Percentiles rank a stretch among this genome's conserved stretches.
Evolutionary conservation across 2,888 invertebrate species (phyloP).

Genomic region (Eupithecia vulgata): DNA sequence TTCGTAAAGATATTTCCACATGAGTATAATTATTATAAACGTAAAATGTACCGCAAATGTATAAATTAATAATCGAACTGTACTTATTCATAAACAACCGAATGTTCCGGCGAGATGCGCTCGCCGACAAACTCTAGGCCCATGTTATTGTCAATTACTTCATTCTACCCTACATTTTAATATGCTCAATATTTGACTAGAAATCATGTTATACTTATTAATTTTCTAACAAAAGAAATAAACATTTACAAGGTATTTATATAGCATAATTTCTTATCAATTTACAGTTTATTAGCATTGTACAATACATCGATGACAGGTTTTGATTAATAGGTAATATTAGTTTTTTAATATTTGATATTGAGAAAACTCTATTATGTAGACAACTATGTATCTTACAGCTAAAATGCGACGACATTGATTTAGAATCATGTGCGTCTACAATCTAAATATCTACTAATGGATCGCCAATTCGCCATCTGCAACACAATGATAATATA

Average conservation of each 20-base stretch:
- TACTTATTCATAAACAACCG: constrained; percentile 71
- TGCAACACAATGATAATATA: constrained; percentile 43
- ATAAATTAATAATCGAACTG: constrained; percentile 64
- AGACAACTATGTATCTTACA: constrained; percentile 55
- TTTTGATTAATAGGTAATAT: constrained; percentile 53
- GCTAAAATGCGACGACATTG: constrained; percentile 18
- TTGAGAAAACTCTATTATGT: constrained; percentile 60
- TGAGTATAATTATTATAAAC: constrained; percentile 67
- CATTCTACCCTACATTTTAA: constrained; percentile 79
- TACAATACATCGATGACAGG: constrained; percentile 80
- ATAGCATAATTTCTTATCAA: constrained; percentile 79
- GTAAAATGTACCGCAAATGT: constrained; percentile 59
- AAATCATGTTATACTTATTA: constrained; percentile 82
- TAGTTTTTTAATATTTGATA: constrained; percentile 53
- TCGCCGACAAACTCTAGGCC: constrained; percentile 66
- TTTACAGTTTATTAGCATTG: constrained; percentile 79
- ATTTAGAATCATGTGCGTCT: constrained; percentile 57
- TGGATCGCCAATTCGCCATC: constrained; percentile 38
- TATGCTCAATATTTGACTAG: constrained; percentile 85
- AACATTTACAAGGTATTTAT: constrained; percentile 74
- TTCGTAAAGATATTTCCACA: constrained; percentile 57
- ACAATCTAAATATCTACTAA: constrained; percentile 42
- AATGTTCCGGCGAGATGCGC: constrained; percentile 49
- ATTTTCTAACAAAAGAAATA: constrained; percentile 80
- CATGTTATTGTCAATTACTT: constrained; percentile 83